Evolutionary conservation across 2,888 invertebrate species (phyloP), one percentile per base, ranked within the genome.

Genomic region (Notodonta ziczac): DNA sequence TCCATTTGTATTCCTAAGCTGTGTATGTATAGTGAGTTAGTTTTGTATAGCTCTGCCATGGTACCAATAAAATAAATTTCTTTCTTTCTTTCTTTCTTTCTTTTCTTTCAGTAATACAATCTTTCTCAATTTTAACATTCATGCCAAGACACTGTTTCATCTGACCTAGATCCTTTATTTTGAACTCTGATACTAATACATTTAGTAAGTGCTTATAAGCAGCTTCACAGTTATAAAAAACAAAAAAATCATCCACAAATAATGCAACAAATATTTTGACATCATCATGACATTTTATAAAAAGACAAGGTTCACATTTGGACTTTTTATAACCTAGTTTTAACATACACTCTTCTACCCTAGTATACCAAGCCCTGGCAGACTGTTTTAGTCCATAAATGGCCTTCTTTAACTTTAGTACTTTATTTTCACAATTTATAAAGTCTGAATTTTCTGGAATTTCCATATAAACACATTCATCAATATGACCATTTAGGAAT

Each of bases 321-420:
- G 58, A 68, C 46, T 63, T 69, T 61, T 58, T 62, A 59, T 62
- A 72, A 46, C 60, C 66, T 50, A 65, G 52, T 24, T 42, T 35
- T 57, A 60, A 35, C 24, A 73, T 61, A 61, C 59, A 65, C 52
- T 65, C 63, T 57, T 60, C 58, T 48, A 63, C 63, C 12, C 53
- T n/a, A 12, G 32, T 54, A 48, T 63, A 66, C 66, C 67, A 67
- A 1, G 62, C 60, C 32, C 57, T 68, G 56, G 67, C 66, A 12
- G 73, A 66, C 40, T 73, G 67, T 12, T 69, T 71, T 9, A 70
- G 56, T 0, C 69, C 67, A 63, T 70, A 73, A 55, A 71, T 66
- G 12, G 70, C 66, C 58, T 66, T 59, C 2, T 59, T 70, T 54
- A 72, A 60, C 62, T 72, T 72, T 46, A 73, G 58, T 14, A 74